Conservation (phyloP, 2,797 vertebrate species). For the Podarcis lilfordi region DNA sequence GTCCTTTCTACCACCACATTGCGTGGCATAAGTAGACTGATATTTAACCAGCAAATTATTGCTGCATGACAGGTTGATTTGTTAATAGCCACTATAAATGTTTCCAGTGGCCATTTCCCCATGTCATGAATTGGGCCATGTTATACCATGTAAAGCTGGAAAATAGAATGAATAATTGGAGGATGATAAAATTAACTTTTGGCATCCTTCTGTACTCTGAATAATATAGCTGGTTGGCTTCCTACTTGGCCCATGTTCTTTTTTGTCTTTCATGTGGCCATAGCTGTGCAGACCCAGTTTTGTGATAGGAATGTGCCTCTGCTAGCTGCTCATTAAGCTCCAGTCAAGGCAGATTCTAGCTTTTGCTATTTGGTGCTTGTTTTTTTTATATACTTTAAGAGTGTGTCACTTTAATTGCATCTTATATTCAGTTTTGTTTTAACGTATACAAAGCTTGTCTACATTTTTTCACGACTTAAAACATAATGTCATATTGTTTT, state of each 20-base stretch:
- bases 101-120: neutral
- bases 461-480: slow-evolving; percentile 71
- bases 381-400: slow-evolving; percentile 21
- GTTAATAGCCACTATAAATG: neutral
- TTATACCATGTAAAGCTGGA: neutral
- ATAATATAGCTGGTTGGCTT: neutral
- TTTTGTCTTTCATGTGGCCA: neutral
- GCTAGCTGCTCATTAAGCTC: neutral
- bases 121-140: neutral
- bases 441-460: slow-evolving; percentile 67
- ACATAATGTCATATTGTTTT: slow-evolving; percentile 66
- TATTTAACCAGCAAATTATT: neutral
- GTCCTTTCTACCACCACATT: neutral
- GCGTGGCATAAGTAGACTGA: neutral
- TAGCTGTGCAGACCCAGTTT: neutral
- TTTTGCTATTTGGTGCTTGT: slow-evolving; percentile 58
- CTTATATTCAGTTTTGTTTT: slow-evolving; percentile 68
- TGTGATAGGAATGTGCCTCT: neutral
- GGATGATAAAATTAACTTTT: neutral
- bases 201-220: neutral
- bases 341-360: neutral
- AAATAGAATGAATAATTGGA: neutral
- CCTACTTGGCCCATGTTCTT: neutral
- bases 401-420: slow-evolving; percentile 60
- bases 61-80: neutral